Base-by-base conservation (phyloP, 1,140 invertebrate genomes). In the Trichomalopsis sarcophagae region DNA sequence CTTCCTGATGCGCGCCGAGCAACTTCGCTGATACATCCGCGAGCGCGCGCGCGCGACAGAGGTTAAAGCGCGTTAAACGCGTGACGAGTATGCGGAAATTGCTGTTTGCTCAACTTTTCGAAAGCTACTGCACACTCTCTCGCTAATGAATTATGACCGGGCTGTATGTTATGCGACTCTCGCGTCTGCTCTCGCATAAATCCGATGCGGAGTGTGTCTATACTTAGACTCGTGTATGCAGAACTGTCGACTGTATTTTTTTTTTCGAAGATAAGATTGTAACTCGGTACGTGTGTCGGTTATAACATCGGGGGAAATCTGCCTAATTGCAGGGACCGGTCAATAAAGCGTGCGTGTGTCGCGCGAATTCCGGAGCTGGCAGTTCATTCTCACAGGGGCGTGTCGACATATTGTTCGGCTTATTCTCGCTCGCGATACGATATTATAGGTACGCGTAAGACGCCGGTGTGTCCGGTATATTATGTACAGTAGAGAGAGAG, bases 61-160 rank as follows among this genome's bases (percentile, higher is more conserved):
- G 44, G 69, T 62, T 82, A 62, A 82, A 36, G 47, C 73, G 73
- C 80, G 55, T 74, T 74, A 82, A 74, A 55, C 73, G 33, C 30
- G 74, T 33, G 73, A 77, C 82, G 76, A 55, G 76, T 84, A 73
- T 79, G 82, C 82, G 82, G 82, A 79, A 84, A 84, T 71, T 71
- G 68, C 27, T 27, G 23, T 71, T 71, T 71, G 68, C 30, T 71
- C 68, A 71, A 71, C 68, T 71, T 71, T 27, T n/a, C 55, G 55
- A 62, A 62, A 62, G 55, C 55, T 62, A 21, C 50, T 62, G 21
- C 27, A 27, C 27, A 27, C 55, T n/a, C 55, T 55, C 14, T 27
- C 17, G 55, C 55, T 62, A 62, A 62, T 62, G 55, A 62, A 62
- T 62, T 62, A 62, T 62, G 55, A n/a, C 55, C 55, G 55, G 17